Percentiles rank a stretch among this genome's conserved stretches.
Evolutionary conservation across 2,888 invertebrate genomes (phyloP).

Genomic region (Drosophila subsilvestris): DNA sequence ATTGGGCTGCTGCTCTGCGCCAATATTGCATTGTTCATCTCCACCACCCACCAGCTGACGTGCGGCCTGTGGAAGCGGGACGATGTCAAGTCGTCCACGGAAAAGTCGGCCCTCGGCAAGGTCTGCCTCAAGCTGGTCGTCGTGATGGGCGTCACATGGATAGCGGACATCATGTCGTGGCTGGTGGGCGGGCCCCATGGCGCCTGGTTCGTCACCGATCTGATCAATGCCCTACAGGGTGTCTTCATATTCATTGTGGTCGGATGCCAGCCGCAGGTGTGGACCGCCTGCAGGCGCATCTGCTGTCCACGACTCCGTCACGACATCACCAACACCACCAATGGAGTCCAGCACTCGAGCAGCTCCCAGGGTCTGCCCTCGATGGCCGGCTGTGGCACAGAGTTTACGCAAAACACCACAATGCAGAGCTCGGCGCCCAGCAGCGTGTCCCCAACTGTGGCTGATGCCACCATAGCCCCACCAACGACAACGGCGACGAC

Average conservation of each 20-base stretch:
- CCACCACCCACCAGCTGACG: constrained; percentile 93
- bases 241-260: constrained; percentile 95
- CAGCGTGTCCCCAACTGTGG: constrained; percentile 25
- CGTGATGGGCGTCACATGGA: constrained; percentile 92
- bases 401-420: constrained; percentile 79
- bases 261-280: constrained; percentile 94
- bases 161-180: constrained; percentile 93
- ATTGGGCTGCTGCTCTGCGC: constrained; percentile 91
- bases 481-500: not conserved
- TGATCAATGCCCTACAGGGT: constrained; percentile 94
- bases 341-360: constrained; percentile 89
- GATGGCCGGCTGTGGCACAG: constrained; percentile 85
- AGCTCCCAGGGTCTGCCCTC: constrained; percentile 93
- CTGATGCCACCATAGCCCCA: constrained; percentile 12
- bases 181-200: constrained; percentile 91
- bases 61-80: constrained; percentile 95
- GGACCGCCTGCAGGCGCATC: constrained; percentile 88
- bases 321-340: constrained; percentile 86
- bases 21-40: constrained; percentile 91
- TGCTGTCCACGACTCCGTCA: constrained; percentile 87
- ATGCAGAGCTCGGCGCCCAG: constrained; percentile 61
- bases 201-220: constrained; percentile 93
- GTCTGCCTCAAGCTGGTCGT: constrained; percentile 94
- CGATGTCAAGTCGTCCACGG: constrained; percentile 93
- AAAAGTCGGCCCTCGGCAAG: constrained; percentile 91